A percentile compares a stretch with the other conserved stretches of the same genome.
These are phyloP conservation scores for Drosophila paranaensis DNA, from an alignment of 2,888 invertebrate genomes.

Conservation along the genomic window DNA sequence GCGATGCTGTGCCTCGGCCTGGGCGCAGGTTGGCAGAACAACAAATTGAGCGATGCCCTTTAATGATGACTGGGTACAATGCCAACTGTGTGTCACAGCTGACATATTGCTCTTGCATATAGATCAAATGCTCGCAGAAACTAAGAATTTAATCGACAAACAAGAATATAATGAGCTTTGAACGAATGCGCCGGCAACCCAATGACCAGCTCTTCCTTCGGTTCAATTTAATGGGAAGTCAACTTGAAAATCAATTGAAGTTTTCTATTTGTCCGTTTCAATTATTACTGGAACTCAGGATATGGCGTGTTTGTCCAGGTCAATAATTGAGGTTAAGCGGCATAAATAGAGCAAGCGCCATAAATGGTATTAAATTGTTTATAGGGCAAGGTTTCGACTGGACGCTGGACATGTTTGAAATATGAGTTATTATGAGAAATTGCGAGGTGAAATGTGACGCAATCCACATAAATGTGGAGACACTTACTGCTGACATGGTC, in stretches of 20 bases:
- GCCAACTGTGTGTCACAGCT: slow-evolving; percentile 14
- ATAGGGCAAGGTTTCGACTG: slow-evolving; percentile 63
- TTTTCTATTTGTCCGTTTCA: slow-evolving; percentile 28
- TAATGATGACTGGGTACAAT: slow-evolving; percentile 37
- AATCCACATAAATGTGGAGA: neutral
- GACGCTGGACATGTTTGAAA: slow-evolving; percentile 39
- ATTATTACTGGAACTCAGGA: slow-evolving; percentile 15
- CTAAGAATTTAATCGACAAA: slow-evolving; percentile 1
- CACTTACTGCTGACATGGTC: neutral
- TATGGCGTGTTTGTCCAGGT: slow-evolving; percentile 54
- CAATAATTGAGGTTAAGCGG: slow-evolving; percentile 64
- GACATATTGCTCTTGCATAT: neutral
- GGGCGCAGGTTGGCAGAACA: slow-evolving; percentile 27
- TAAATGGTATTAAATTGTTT: slow-evolving; percentile 65
- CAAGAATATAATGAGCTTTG: neutral
- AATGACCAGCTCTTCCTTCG: slow-evolving; percentile 26
- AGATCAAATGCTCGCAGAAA: slow-evolving; percentile 1
- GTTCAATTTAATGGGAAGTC: neutral
- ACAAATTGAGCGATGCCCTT: slow-evolving; percentile 26
- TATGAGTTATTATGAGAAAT: slow-evolving; percentile 45
- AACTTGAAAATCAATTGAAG: slow-evolving; percentile 39
- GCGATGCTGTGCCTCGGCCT: slow-evolving; percentile 13
- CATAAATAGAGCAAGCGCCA: slow-evolving; percentile 21
- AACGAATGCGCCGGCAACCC: slow-evolving; percentile 24
- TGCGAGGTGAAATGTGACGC: slow-evolving; percentile 28